Percentiles rank a stretch among this genome's conserved stretches.
Conservation (phyloP, 1,140 invertebrate genomes). For the fruit fly (Drosophila melanogaster) region Release_6_plus_ISO1_MT NT_033777.3:16899001-16899500, state of each 20-base stretch:
- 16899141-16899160: not conserved
- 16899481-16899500: not conserved
- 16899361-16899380: not conserved
- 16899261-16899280: slow-evolving; percentile 49
- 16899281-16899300: slow-evolving; percentile 51
- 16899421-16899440: not conserved
- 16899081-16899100: not conserved
- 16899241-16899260: slow-evolving; percentile 18
- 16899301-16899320: slow-evolving; percentile 1
- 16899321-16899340: not conserved
- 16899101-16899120: slow-evolving; percentile 40
- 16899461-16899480: not conserved
- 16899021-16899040: slow-evolving; percentile 5
- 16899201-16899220: slow-evolving; percentile 55
- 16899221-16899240: slow-evolving; percentile 68
- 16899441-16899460: not conserved
- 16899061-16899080: slow-evolving; percentile 26
- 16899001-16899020: slow-evolving; percentile 45
- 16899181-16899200: slow-evolving; percentile 51
- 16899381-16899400: not conserved
- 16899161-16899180: slow-evolving; percentile 53
- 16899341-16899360: not conserved
- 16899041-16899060: slow-evolving; percentile 48
- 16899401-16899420: not conserved
- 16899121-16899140: slow-evolving; percentile 61